Base-by-base conservation (phyloP, 2,797 vertebrate genomes). In the Caiman crocodilus region DNA sequence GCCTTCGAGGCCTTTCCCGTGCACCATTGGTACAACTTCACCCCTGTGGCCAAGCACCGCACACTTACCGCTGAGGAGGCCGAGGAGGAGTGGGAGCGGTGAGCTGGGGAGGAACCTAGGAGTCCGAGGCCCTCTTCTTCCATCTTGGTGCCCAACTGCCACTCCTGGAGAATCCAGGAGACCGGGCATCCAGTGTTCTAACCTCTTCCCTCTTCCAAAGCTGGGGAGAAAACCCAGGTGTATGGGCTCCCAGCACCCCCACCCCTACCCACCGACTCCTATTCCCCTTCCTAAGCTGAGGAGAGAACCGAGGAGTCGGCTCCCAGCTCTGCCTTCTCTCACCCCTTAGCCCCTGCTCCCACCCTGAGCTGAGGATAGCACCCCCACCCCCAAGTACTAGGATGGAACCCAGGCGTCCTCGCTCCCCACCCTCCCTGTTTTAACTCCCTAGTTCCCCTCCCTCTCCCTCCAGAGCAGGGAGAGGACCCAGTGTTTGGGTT, bases 1-100 rank as follows among this genome's bases (percentile, higher is more conserved):
- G 99, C 99, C 5, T 99, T 99, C 3, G 99, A 99, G 96, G 99
- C 99, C 2, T 99, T 99, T 84, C 99, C 99, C 0, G 99, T 99
- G 11, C 97, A 99, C 61, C 98, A 98, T 96, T 99, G 99, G 99
- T 99, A 99, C 96, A 99, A 99, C 97, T 99, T 99, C 91, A 99
- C 98, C 3, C 98, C 98, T 0, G 90, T 98, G 96, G 98, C 99
- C 77, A 99, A 99, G 74, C 99, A 99, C 94, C 98, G 99, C 75
- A 99, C 99, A 0, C 98, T 99, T 42, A 99, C 99, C 0, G 99
- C 99, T 0, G 99, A 99, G 97, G 99, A 99, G 96, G 99, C 99
- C 0, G 99, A 99, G 96, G 99, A 99, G 90, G 99, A 99, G 93
- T 99, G 99, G 99, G 98, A 99, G 94, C 97, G 98, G 98, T 99